A percentile compares a stretch with the other conserved stretches of the same genome.
phyloP scores from a whole-genome alignment of 2,797 vertebrate genomes.

The Notoglanidium macrostoma region DNA sequence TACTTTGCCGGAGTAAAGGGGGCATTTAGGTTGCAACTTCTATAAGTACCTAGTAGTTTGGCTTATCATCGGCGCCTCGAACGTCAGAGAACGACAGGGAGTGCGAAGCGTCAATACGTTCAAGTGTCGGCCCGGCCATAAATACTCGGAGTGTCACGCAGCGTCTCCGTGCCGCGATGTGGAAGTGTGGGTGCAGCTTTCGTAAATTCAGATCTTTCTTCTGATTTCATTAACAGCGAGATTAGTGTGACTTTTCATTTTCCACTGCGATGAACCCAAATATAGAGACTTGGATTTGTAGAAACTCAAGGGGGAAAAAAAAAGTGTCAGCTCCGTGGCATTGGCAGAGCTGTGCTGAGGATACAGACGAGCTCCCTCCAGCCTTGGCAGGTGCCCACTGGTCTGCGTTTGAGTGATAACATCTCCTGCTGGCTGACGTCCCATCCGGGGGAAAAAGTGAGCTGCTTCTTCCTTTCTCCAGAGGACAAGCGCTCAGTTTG shows the following conservation, averaged over 20 bases:
- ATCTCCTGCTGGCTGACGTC: slow-evolving; percentile 34
- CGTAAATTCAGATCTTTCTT: slow-evolving; percentile 6
- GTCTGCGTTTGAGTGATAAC: slow-evolving; percentile 17
- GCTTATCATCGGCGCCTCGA: slow-evolving; percentile 9
- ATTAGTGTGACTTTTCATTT: slow-evolving; percentile 20
- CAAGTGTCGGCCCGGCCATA: background rate
- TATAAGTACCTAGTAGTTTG: slow-evolving; percentile 21
- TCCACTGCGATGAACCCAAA: background rate
- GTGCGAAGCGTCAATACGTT: background rate
- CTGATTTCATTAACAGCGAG: slow-evolving; percentile 11
- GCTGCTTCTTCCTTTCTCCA: slow-evolving; percentile 24
- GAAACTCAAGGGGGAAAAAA: background rate
- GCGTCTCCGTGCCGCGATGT: background rate
- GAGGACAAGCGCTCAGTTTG: slow-evolving; percentile 38
- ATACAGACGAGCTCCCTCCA: slow-evolving; percentile 7
- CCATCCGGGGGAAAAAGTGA: slow-evolving; percentile 16
- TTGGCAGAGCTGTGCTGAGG: background rate
- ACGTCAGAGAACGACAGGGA: background rate
- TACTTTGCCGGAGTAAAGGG: slow-evolving; percentile 1
- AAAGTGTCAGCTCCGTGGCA: background rate
- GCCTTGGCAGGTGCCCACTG: background rate
- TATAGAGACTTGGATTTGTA: slow-evolving; percentile 2
- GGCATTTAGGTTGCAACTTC: slow-evolving; percentile 24
- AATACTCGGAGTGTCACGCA: background rate
- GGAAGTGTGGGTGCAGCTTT: slow-evolving; percentile 2